A percentile compares a stretch with the other conserved stretches of the same genome.
phyloP scores from a whole-genome alignment of 2,113 vertebrate genomes.

The Ibidorhyncha struthersii region DNA sequence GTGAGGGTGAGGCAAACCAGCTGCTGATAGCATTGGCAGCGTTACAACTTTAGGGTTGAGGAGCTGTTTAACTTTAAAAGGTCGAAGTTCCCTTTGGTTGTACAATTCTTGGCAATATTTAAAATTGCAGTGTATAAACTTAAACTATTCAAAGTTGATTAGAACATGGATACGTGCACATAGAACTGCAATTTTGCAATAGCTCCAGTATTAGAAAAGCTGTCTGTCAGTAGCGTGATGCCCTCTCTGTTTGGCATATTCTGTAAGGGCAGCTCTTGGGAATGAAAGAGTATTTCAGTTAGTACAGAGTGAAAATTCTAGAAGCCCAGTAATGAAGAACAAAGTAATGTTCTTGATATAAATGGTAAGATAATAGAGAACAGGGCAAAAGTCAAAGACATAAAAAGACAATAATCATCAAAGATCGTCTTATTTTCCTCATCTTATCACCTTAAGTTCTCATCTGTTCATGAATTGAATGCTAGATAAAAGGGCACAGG shows the following conservation, averaged over 20 bases:
- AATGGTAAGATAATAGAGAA: not conserved
- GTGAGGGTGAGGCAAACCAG: conserved; percentile 64
- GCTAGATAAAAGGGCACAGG: not conserved
- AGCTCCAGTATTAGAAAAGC: not conserved
- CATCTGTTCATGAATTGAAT: not conserved
- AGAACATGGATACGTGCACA: not conserved
- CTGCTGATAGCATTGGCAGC: not conserved
- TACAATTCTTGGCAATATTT: not conserved
- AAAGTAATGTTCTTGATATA: not conserved
- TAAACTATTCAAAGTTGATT: not conserved
- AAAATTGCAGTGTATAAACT: not conserved
- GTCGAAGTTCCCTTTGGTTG: not conserved
- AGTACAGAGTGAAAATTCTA: not conserved
- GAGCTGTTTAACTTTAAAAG: not conserved
- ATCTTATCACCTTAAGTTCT: not conserved
- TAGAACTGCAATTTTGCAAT: not conserved
- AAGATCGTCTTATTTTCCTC: not conserved
- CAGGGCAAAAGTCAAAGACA: not conserved
- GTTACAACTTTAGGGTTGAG: not conserved
- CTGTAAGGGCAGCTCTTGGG: not conserved
- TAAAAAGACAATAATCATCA: not conserved
- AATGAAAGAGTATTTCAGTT: not conserved
- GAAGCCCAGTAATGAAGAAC: not conserved
- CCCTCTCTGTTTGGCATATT: not conserved
- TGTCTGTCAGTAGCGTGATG: not conserved